These are phyloP conservation scores for Sebastes cheni DNA, from an alignment of 2,797 vertebrate species.

Conservation along the genomic window DNA sequence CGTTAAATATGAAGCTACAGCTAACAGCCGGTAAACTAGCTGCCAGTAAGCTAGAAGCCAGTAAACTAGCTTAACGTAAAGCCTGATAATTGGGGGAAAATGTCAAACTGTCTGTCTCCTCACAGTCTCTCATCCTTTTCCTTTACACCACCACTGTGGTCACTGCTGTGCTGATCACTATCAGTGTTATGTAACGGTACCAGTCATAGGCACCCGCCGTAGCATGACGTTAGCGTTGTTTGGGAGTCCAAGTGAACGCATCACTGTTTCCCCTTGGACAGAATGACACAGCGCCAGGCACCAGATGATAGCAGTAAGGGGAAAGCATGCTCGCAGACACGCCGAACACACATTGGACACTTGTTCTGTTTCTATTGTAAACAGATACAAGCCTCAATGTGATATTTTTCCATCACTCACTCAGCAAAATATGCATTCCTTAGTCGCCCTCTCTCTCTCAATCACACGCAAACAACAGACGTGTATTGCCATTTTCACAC, in stretches of 20 bases:
- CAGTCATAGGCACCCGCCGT: slow-evolving; percentile 29
- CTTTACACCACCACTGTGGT: slow-evolving; percentile 13
- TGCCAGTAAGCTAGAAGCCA: neutral
- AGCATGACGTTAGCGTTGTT: slow-evolving; percentile 36
- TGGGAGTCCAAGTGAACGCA: slow-evolving; percentile 43
- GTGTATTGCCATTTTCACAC: slow-evolving; percentile 16
- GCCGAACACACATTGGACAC: slow-evolving; percentile 17
- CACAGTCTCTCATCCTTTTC: slow-evolving; percentile 11
- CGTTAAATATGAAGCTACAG: neutral
- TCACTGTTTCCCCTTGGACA: slow-evolving; percentile 55
- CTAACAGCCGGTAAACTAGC: neutral
- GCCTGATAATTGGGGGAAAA: neutral
- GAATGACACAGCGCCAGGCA: slow-evolving; percentile 39
- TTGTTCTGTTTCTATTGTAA: slow-evolving; percentile 50
- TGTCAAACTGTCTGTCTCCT: neutral
- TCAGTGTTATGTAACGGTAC: slow-evolving; percentile 51
- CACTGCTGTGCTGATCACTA: slow-evolving; percentile 54
- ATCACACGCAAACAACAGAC: slow-evolving; percentile 30
- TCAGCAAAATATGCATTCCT: slow-evolving; percentile 6
- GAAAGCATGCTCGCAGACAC: slow-evolving; percentile 25
- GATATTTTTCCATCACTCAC: slow-evolving; percentile 22
- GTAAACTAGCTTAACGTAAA: neutral
- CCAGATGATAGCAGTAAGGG: slow-evolving; percentile 49
- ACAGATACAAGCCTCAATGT: slow-evolving; percentile 27
- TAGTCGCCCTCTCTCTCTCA: neutral